Percentiles rank a stretch among this genome's conserved stretches.
phyloP scores from a whole-genome alignment of 2,113 vertebrate genomes.

The Microcebus tavaratra region DNA sequence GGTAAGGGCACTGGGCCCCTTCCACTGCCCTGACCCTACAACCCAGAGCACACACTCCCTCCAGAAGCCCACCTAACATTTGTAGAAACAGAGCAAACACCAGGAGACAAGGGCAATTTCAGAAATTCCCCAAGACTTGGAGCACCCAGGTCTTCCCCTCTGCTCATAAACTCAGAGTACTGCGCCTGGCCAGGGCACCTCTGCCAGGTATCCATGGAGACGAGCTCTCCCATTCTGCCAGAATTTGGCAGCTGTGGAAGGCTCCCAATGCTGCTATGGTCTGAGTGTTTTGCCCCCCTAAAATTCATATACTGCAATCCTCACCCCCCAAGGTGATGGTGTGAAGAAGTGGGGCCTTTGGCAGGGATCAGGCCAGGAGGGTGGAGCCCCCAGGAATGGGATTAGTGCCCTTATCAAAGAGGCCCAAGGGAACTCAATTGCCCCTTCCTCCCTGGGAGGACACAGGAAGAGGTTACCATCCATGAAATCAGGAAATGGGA shows the following conservation, averaged over 20 bases:
- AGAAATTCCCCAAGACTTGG: conserved; percentile 3
- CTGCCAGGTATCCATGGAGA: conserved; percentile 51
- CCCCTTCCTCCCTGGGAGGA: neutral
- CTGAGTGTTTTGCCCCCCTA: no score
- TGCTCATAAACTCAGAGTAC: neutral
- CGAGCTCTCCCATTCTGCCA: neutral
- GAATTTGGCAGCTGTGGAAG: neutral
- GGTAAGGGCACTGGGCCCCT: neutral
- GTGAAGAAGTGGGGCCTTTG: neutral
- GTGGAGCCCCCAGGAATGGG: no score
- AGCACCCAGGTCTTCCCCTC: neutral
- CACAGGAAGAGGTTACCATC: neutral
- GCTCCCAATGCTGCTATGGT: neutral
- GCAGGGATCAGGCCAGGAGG: neutral
- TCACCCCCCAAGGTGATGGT: neutral
- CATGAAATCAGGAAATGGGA: no score
- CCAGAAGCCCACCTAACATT: conserved; percentile 37
- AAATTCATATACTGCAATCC: neutral
- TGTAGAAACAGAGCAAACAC: conserved; percentile 52
- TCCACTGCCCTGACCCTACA: neutral
- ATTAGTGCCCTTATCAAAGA: neutral
- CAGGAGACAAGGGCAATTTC: neutral
- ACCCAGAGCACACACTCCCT: neutral
- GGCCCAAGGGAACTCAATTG: neutral
- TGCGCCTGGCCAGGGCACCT: neutral